These are phyloP conservation scores for Mimas tiliae DNA, from an alignment of 2,888 invertebrate species.

Conservation along the genomic window DNA sequence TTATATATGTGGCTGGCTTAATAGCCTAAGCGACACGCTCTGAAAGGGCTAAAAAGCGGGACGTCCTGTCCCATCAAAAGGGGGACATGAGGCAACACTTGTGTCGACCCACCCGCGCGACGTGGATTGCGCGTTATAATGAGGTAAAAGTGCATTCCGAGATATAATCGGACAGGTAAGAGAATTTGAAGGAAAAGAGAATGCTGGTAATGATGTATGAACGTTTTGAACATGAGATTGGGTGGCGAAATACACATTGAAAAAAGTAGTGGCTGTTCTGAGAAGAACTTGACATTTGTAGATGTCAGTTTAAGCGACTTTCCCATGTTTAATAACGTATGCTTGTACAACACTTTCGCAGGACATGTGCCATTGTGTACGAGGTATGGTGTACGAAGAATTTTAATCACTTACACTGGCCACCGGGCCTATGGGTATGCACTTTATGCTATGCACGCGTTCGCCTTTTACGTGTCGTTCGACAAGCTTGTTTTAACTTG, in stretches of 20 bases:
- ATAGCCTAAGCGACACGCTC: too few relatives aligned
- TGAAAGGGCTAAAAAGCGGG: too few relatives aligned
- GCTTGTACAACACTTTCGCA: neutral
- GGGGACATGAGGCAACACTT: too few relatives aligned
- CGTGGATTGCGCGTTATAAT: neutral
- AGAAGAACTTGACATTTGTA: too few relatives aligned
- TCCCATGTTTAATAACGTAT: constrained; percentile 1
- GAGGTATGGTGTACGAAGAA: neutral
- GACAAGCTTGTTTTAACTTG: too few relatives aligned
- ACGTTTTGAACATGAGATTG: neutral
- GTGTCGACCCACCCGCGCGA: neutral
- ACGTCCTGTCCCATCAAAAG: too few relatives aligned
- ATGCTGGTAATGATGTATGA: neutral
- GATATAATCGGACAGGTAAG: neutral
- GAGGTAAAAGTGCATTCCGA: constrained; percentile 19
- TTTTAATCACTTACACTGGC: neutral
- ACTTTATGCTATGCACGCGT: neutral
- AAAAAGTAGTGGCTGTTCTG: too few relatives aligned
- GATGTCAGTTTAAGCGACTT: neutral
- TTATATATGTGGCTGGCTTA: too few relatives aligned
- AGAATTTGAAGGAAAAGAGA: neutral
- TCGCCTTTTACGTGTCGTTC: neutral
- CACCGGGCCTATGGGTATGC: too few relatives aligned
- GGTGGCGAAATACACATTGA: too few relatives aligned
- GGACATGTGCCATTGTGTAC: neutral